phyloP scores from a whole-genome alignment of 2,888 invertebrate genomes.

The Axea sp. region DNA sequence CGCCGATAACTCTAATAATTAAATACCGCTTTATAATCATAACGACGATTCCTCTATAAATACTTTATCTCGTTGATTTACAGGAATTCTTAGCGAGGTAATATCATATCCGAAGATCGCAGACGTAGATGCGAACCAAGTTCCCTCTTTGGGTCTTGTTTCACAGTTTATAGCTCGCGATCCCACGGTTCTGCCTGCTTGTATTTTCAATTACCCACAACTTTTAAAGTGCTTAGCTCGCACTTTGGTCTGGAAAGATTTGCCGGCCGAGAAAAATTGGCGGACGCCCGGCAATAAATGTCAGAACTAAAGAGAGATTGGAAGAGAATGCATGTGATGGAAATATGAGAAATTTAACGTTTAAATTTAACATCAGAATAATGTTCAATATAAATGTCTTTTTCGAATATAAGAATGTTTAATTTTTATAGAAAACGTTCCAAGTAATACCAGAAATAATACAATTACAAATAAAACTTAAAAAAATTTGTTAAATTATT shows the following conservation, averaged over 20 bases:
- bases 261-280: conserved; percentile 53
- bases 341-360: not conserved
- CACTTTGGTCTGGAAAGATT: conserved; percentile 53
- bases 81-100: conserved; percentile 55
- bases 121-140: conserved; percentile 40
- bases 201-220: conserved; percentile 59
- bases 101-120: conserved; percentile 46
- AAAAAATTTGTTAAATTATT: too few species aligned
- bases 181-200: conserved; percentile 51
- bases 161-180: conserved; percentile 50
- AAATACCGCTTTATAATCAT: conserved; percentile 50
- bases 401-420: too few species aligned
- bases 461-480: too few species aligned
- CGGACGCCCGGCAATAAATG: conserved; percentile 40
- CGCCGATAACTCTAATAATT: conserved; percentile 49
- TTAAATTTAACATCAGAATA: not conserved
- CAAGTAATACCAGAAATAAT: too few species aligned
- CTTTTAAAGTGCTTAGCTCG: conserved; percentile 61
- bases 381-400: too few species aligned
- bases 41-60: conserved; percentile 49
- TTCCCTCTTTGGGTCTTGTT: conserved; percentile 23
- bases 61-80: conserved; percentile 57
- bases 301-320: conserved; percentile 25
- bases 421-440: too few species aligned
- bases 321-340: not conserved